Percentiles rank a stretch among this genome's conserved stretches.
phyloP scores from a whole-genome alignment of 2,797 vertebrate genomes.

The Cyclopterus lumpus region DNA sequence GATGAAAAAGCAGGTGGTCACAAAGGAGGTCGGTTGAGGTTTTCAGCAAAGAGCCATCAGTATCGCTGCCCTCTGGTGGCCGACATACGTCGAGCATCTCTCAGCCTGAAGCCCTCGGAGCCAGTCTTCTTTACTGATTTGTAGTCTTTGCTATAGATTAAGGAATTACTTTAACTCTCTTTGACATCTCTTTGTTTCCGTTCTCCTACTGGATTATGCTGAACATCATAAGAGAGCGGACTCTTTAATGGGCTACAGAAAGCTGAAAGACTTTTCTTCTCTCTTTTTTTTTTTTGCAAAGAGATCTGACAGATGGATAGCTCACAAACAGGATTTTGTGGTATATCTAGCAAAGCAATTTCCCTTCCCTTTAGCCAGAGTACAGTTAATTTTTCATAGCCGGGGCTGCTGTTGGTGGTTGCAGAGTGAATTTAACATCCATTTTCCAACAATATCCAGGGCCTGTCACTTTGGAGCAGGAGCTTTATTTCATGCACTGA shows the following conservation, averaged over 20 bases:
- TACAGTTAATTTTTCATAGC: constrained; percentile 83
- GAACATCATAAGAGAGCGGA: constrained; percentile 66
- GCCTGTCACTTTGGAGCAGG: constrained; percentile 80
- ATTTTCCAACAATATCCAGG: constrained; percentile 82
- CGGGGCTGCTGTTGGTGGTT: constrained; percentile 71
- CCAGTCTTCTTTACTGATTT: constrained; percentile 46
- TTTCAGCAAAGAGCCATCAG: neutral
- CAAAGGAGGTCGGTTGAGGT: neutral
- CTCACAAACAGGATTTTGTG: constrained; percentile 81
- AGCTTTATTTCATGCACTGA: constrained; percentile 86
- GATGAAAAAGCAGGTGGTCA: neutral
- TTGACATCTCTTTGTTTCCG: constrained; percentile 82
- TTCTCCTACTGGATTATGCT: constrained; percentile 72
- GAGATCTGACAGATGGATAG: constrained; percentile 82
- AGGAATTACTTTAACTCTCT: constrained; percentile 76
- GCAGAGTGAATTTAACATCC: constrained; percentile 79
- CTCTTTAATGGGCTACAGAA: constrained; percentile 75
- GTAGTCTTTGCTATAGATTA: constrained; percentile 63
- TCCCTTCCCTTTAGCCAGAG: constrained; percentile 77
- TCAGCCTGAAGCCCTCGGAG: constrained; percentile 28
- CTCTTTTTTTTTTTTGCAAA: constrained; percentile 77
- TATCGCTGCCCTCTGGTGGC: constrained; percentile 77
- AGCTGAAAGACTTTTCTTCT: constrained; percentile 74
- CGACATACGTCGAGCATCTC: constrained; percentile 23
- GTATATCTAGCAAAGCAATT: constrained; percentile 82